Evolutionary conservation across 2,888 invertebrate genomes (phyloP).

Genomic region (Physocephala rufipes): DNA sequence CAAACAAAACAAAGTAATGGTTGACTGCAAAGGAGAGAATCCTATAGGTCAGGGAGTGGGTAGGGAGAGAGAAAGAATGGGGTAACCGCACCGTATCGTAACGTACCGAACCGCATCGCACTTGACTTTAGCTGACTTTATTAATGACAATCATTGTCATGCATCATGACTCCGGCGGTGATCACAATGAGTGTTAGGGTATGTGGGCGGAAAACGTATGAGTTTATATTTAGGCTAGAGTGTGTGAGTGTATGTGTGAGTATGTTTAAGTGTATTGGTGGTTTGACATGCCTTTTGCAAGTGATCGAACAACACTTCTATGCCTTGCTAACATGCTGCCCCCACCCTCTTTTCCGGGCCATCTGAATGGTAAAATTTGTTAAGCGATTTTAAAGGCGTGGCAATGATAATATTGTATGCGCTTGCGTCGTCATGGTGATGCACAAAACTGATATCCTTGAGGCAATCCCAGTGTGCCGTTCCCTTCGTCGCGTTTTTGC

Average conservation of each 20-base stretch:
- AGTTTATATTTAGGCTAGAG: conserved; percentile 10
- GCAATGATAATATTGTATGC: no score
- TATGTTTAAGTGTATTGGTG: no score
- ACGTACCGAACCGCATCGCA: conserved; percentile 4
- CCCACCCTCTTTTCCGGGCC: neutral
- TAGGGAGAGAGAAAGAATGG: no score
- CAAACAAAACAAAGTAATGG: neutral
- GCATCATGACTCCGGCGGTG: conserved; percentile 35
- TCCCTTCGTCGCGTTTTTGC: neutral
- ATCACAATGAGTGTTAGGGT: neutral
- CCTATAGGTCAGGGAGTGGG: no score
- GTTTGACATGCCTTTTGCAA: conserved; percentile 28
- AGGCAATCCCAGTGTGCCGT: no score
- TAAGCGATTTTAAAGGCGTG: no score
- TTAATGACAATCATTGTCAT: conserved; percentile 51
- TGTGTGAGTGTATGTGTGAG: conserved; percentile 7
- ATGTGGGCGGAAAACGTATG: conserved; percentile 19
- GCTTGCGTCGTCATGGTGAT: neutral
- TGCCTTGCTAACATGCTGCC: neutral
- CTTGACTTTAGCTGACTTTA: conserved; percentile 48
- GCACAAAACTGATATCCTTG: neutral
- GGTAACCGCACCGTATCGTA: neutral
- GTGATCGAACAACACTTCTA: conserved; percentile 21
- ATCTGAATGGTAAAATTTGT: no score
- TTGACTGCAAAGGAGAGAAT: neutral